phyloP scores from a whole-genome alignment of 1,140 invertebrate species.

The Hycleus phaleratus region DNA sequence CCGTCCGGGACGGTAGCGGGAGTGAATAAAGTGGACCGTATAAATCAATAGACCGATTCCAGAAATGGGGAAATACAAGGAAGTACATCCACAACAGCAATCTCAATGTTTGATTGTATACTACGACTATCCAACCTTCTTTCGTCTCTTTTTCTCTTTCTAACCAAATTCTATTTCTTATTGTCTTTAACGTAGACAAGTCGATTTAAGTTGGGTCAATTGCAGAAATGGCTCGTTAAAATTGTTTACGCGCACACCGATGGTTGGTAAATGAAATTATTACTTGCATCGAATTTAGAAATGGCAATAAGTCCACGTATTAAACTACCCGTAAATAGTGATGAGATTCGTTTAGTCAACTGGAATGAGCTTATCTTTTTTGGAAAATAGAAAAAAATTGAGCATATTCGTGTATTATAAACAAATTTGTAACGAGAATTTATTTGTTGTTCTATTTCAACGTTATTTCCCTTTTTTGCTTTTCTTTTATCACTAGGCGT shows the following conservation, averaged over 20 bases:
- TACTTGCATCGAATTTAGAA: conserved; percentile 9
- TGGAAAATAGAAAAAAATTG: too few relatives aligned
- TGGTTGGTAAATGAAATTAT: conserved; percentile 20
- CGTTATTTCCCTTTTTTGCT: too few relatives aligned
- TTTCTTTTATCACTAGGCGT: too few relatives aligned
- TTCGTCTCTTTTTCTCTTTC: conserved; percentile 8
- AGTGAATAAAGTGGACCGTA: conserved; percentile 17
- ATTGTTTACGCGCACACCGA: conserved; percentile 22
- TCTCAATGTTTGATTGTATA: conserved; percentile 23
- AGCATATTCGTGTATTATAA: too few relatives aligned
- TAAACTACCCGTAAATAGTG: too few relatives aligned
- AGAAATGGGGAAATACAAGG: conserved; percentile 8
- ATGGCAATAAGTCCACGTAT: too few relatives aligned
- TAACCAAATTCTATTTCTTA: too few relatives aligned
- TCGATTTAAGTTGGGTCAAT: conserved; percentile 19
- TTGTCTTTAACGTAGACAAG: too few relatives aligned
- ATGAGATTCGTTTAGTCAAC: too few relatives aligned
- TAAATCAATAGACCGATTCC: conserved; percentile 28
- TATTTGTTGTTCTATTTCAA: too few relatives aligned
- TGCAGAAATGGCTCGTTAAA: conserved; percentile 26
- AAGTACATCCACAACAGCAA: conserved; percentile 14
- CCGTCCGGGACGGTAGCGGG: conserved; percentile 8
- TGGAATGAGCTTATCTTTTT: too few relatives aligned
- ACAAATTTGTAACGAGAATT: too few relatives aligned
- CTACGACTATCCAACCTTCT: conserved; percentile 7